Conservation (phyloP, 2,888 invertebrate species). For the Lycia hirtaria region DNA sequence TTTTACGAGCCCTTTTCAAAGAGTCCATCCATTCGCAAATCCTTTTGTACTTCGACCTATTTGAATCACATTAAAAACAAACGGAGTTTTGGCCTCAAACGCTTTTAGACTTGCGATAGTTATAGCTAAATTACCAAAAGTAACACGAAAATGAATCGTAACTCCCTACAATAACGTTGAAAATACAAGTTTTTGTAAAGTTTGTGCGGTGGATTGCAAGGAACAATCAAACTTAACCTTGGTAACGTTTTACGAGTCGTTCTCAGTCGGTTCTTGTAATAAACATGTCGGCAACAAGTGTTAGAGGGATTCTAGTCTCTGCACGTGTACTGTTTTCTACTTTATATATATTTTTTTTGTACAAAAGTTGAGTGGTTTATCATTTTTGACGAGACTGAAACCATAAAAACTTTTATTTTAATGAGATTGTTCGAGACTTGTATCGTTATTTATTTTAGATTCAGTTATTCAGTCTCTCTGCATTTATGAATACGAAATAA, state of each 20-base stretch:
- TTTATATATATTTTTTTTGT: conserved; percentile 3
- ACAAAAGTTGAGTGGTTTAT: conserved; percentile 2
- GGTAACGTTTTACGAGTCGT: conserved; percentile 69
- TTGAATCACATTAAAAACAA: conserved; percentile 69
- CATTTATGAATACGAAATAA: background rate
- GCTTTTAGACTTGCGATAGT: conserved; percentile 56
- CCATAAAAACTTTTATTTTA: conserved; percentile 1
- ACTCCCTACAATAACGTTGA: background rate
- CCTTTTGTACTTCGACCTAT: conserved; percentile 70
- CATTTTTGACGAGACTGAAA: background rate
- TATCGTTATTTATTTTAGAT: conserved; percentile 1
- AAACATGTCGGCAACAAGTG: conserved; percentile 76
- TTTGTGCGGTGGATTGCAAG: conserved; percentile 41
- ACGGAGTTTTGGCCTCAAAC: conserved; percentile 69
- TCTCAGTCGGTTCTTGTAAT: conserved; percentile 63
- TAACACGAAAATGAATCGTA: background rate
- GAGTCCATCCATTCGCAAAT: conserved; percentile 52
- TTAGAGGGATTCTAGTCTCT: conserved; percentile 57
- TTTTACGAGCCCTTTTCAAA: conserved; percentile 47
- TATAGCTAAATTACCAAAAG: background rate
- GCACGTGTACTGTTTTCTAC: conserved; percentile 43
- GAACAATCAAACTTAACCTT: conserved; percentile 79
- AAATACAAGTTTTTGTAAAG: background rate
- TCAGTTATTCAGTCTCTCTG: background rate
- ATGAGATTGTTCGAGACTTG: background rate